phyloP scores from a whole-genome alignment of 2,888 invertebrate species.

The Drosophila anceps region DNA sequence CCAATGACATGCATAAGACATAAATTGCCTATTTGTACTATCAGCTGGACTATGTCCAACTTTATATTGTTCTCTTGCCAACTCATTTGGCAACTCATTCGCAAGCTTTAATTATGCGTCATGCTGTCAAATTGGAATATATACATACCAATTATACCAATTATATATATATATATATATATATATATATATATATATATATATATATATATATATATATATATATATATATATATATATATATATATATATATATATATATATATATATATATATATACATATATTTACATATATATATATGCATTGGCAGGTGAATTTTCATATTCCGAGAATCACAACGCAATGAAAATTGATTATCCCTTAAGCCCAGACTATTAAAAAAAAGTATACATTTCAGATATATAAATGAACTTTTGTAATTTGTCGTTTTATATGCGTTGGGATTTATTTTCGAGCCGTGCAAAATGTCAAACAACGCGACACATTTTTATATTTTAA shows the following conservation, averaged over 20 bases:
- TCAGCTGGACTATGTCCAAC: slow-evolving; percentile 64
- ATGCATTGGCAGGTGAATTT: not conserved
- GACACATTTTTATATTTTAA: not conserved
- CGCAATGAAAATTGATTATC: not conserved
- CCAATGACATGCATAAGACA: slow-evolving; percentile 12
- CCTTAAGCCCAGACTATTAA: not conserved
- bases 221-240: not conserved
- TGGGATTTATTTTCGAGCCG: not conserved
- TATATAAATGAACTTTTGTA: not conserved
- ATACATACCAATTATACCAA: not conserved
- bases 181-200: not conserved
- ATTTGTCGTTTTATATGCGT: not conserved
- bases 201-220: not conserved
- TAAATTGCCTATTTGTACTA: slow-evolving; percentile 39
- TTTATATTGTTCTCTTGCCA: slow-evolving; percentile 45
- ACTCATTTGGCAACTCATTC: slow-evolving; percentile 58
- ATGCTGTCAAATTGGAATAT: slow-evolving; percentile 46
- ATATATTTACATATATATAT: not conserved
- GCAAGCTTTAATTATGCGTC: slow-evolving; percentile 67
- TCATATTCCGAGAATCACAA: not conserved
- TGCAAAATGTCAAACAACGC: not conserved
- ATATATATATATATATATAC: too few species aligned
- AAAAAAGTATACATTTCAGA: not conserved
- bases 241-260: not conserved
- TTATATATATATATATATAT: not conserved